phyloP scores from a whole-genome alignment of 2,888 invertebrate genomes.

The Copidosoma aretas region DNA sequence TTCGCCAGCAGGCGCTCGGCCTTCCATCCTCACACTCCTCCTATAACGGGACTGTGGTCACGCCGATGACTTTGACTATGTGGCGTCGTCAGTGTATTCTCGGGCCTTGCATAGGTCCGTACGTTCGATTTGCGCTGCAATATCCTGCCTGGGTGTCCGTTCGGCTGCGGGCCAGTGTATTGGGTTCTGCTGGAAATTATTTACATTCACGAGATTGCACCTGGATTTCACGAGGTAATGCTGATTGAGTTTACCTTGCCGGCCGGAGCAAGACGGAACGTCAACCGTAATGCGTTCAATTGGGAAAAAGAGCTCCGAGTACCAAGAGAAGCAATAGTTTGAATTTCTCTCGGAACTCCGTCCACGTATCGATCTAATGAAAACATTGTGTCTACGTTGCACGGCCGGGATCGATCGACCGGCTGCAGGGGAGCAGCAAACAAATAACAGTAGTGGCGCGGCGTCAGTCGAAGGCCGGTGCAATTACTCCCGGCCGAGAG shows the following conservation, averaged over 20 bases:
- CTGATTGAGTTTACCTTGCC: constrained; percentile 5
- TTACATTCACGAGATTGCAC: neutral
- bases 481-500: constrained; percentile 57
- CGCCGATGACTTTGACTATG: neutral
- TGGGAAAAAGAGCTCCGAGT: no score
- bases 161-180: neutral
- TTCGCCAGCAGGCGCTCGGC: constrained; percentile 34
- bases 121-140: neutral
- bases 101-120: no score
- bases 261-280: neutral
- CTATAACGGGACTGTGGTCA: constrained; percentile 2
- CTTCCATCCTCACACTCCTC: neutral
- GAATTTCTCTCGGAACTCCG: no score
- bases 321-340: no score
- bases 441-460: constrained; percentile 59
- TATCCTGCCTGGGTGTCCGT: neutral
- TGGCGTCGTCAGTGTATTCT: no score
- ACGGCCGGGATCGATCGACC: neutral
- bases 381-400: neutral
- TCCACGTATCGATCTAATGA: no score
- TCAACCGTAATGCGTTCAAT: no score
- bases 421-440: constrained; percentile 49
- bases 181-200: neutral
- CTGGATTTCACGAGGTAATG: neutral
- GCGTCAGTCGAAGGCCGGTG: constrained; percentile 57